Evolutionary conservation across 2,113 vertebrate species (phyloP), one percentile per base, ranked within the genome.

Genomic region (Pardalotus punctatus): DNA sequence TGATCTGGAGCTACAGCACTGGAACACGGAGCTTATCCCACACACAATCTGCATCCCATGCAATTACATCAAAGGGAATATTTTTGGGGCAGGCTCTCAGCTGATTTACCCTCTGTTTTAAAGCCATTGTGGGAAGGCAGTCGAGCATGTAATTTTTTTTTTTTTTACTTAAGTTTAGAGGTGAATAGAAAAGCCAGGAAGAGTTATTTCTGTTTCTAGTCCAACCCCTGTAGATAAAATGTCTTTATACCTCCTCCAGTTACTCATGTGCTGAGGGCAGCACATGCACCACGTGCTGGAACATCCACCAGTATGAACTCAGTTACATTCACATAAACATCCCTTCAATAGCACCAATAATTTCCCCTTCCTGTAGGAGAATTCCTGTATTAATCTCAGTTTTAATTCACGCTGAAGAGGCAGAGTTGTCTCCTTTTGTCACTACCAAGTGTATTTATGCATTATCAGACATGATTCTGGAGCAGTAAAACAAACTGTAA

Each of bases 21-120:
- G 88, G 40, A 94, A 92, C 93, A 76, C 28, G 57, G 69, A 48
- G 80, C 72, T 96, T 93, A 94, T 92, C 93, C 91, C 92, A 67
- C 94, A 83, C 90, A 94, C 88, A 93, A 33, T 81, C 94, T 96
- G 93, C 80, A 92, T 81, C 85, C 64, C 47, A 6, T 77, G 93
- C 85, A 88, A 25, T 71, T 27, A 74, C 79, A 94, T 90, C 93
- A 94, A 93, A 96, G 86, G 20, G 79, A 57, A 5, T 45, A 11
- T 78, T 83, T 35, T 11, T 48, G 86, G 90, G 85, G 43, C 79
- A 86, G 85, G 5, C 61, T 35, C 82, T 90, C 82, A 86, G 82
- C 92, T 92, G 90, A 91, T 77, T 71, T 69, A 40, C 29, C 43
- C 61, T 94, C 43, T 83, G 40, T 48, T 94, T 92, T 51, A 81